phyloP scores from a whole-genome alignment of 1,140 invertebrate genomes.

The Antheraea mylitta region DNA sequence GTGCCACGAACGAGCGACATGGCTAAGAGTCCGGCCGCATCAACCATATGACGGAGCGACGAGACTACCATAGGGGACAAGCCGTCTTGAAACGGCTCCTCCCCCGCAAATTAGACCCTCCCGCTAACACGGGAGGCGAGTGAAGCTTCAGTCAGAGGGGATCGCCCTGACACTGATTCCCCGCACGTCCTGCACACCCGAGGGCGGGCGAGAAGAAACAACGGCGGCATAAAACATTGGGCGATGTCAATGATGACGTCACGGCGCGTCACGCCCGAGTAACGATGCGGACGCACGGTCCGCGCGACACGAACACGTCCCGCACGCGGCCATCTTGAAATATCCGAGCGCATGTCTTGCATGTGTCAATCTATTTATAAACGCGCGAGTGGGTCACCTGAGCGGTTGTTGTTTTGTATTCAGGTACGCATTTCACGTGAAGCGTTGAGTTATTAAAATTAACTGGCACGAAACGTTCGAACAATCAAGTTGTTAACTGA shows the following conservation, averaged over 20 bases:
- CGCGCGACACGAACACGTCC: slow-evolving; percentile 36
- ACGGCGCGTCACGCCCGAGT: slow-evolving; percentile 61
- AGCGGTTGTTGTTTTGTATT: slow-evolving; percentile 6
- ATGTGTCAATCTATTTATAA: slow-evolving; percentile 62
- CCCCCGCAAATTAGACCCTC: too few species aligned
- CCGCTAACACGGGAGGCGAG: too few species aligned
- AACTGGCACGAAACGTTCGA: background rate
- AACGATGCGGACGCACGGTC: slow-evolving; percentile 29
- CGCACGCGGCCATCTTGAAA: slow-evolving; percentile 19
- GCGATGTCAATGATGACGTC: slow-evolving; percentile 45
- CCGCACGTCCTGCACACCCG: too few species aligned
- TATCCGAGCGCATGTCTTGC: slow-evolving; percentile 41
- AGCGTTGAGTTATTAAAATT: slow-evolving; percentile 1
- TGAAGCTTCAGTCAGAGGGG: too few species aligned
- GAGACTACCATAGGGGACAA: too few species aligned
- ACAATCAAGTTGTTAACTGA: background rate
- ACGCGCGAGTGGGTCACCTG: slow-evolving; percentile 54
- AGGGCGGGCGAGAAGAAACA: too few species aligned
- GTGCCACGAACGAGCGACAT: too few species aligned
- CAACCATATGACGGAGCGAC: too few species aligned
- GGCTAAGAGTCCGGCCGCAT: too few species aligned
- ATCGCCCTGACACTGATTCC: too few species aligned
- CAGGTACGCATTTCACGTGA: background rate
- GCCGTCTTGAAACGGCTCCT: too few species aligned
- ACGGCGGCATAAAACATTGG: background rate